Evolutionary conservation across 2,797 vertebrate species (phyloP).

Genomic region (Xyrichtys novacula): DNA sequence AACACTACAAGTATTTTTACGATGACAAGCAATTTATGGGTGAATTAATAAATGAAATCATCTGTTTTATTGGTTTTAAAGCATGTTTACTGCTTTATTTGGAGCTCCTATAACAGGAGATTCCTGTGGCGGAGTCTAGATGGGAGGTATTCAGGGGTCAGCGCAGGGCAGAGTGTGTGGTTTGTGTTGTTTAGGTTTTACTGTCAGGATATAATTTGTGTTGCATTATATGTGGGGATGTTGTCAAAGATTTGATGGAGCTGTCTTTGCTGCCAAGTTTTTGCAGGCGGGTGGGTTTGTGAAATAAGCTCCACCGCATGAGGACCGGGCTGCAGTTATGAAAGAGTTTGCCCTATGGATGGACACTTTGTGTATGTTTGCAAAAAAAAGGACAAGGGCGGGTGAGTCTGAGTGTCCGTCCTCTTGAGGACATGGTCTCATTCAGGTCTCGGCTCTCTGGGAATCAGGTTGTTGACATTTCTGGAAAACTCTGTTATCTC

Average conservation of each 20-base stretch:
- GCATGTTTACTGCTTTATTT: not conserved
- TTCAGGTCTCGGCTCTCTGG: conserved; percentile 21
- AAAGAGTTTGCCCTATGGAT: conserved; percentile 18
- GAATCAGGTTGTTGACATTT: conserved; percentile 48
- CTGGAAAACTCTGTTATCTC: conserved; percentile 49
- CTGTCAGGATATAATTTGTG: conserved; percentile 46
- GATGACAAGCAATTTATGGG: no score
- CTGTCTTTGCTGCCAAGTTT: conserved; percentile 23
- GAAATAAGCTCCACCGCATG: conserved; percentile 28
- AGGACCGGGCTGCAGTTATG: conserved; percentile 18
- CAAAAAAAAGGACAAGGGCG: not conserved
- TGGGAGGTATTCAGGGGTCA: conserved; percentile 34
- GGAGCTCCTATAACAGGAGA: conserved; percentile 5
- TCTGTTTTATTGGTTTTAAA: no score
- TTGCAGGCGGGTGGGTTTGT: conserved; percentile 41
- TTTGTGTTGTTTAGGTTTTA: conserved; percentile 26
- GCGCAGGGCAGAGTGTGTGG: conserved; percentile 16
- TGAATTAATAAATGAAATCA: no score
- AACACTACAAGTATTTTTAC: no score
- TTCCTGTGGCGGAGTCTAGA: conserved; percentile 19
- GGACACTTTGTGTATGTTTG: conserved; percentile 10
- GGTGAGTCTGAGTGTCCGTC: not conserved
- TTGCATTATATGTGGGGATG: conserved; percentile 35
- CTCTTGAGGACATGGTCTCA: conserved; percentile 20
- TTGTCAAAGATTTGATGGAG: conserved; percentile 34